A percentile compares a stretch with the other conserved stretches of the same genome.
Evolutionary conservation across 1,140 invertebrate genomes (phyloP).

Genomic region (Zophobas atratus): DNA sequence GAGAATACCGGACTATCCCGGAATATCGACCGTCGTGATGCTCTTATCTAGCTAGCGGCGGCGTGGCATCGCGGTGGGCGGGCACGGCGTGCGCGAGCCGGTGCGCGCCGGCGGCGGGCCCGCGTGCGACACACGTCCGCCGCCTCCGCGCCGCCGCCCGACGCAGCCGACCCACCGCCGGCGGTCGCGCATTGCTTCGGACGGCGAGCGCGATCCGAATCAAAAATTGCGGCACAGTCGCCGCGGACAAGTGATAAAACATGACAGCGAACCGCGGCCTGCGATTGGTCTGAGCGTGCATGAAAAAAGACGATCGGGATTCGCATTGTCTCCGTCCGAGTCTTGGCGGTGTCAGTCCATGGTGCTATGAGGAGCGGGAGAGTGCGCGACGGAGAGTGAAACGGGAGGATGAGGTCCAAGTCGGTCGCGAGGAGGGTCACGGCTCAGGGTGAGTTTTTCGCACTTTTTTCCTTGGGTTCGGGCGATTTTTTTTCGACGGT

Average conservation of each 20-base stretch:
- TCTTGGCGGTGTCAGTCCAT: slow-evolving; percentile 41
- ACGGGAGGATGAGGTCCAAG: slow-evolving; percentile 70
- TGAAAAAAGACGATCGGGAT: slow-evolving; percentile 53
- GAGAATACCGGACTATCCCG: slow-evolving; percentile 59
- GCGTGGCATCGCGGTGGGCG: slow-evolving; percentile 61
- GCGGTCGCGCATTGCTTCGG: slow-evolving; percentile 52
- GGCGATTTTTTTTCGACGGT: too few relatives aligned
- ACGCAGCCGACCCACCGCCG: not conserved
- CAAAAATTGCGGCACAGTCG: slow-evolving; percentile 64
- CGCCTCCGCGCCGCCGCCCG: slow-evolving; percentile 6
- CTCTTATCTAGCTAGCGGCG: slow-evolving; percentile 62
- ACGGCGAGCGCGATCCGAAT: slow-evolving; percentile 56
- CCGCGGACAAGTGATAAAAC: slow-evolving; percentile 66
- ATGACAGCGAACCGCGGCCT: slow-evolving; percentile 64
- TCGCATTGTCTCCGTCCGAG: slow-evolving; percentile 59
- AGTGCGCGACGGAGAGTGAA: not conserved
- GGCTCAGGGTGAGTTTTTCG: slow-evolving; percentile 68
- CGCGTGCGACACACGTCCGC: slow-evolving; percentile 46
- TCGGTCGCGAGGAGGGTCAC: slow-evolving; percentile 72
- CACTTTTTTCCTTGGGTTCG: too few relatives aligned
- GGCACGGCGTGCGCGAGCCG: slow-evolving; percentile 57
- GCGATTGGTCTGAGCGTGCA: slow-evolving; percentile 60
- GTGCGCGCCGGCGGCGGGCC: slow-evolving; percentile 57
- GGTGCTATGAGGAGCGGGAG: slow-evolving; percentile 18
- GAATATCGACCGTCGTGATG: slow-evolving; percentile 61